Evolutionary conservation across 2,113 vertebrate species (phyloP), one percentile per base, ranked within the genome.

Genomic region (Scalopus aquaticus): DNA sequence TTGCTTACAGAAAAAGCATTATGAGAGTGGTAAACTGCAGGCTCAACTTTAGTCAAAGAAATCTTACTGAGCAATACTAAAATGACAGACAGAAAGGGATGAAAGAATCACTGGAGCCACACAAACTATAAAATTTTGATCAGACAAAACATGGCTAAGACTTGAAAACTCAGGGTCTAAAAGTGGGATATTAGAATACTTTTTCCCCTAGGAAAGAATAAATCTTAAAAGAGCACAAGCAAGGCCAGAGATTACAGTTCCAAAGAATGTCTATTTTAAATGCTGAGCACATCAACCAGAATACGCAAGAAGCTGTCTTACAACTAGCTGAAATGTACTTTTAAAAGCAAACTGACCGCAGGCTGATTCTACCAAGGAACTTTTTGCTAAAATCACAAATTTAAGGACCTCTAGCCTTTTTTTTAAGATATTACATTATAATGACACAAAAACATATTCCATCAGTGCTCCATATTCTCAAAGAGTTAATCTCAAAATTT

Each of bases 191-290:
- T 70, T 54, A 16, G 19, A n/a, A 15, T 64, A 44, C 26, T 49
- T 64, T 72, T 56, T 78, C 51, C 44, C 56, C 79, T 51, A 84
- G 24, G 69, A 51, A 39, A 90, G 24, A 62, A 65, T 30, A 67
- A 86, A 39, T 86, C 69, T 88, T 76, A 37, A 60, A 86, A 56
- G 2, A 77, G 69, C 30, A 56, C 77, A 51, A 78, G 69, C 62
- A 74, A 44, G 42, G 69, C 37, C n/a, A 84, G 83, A 46, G n/a
- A 90, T 35, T 39, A 90, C 12, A 46, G 69, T 73, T 87, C 62
- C 90, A 73, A 94, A 92, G 81, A 76, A 46, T 12, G 77, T 22
- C 91, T 92, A 81, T 24, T 97, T 94, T 73, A 82, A 89, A 93
- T 72, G 80, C 92, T 86, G 70, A 83, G 77, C 84, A 92, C 51